Base-by-base conservation (phyloP, 2,797 vertebrate species). In the Rhincodon typus region DNA sequence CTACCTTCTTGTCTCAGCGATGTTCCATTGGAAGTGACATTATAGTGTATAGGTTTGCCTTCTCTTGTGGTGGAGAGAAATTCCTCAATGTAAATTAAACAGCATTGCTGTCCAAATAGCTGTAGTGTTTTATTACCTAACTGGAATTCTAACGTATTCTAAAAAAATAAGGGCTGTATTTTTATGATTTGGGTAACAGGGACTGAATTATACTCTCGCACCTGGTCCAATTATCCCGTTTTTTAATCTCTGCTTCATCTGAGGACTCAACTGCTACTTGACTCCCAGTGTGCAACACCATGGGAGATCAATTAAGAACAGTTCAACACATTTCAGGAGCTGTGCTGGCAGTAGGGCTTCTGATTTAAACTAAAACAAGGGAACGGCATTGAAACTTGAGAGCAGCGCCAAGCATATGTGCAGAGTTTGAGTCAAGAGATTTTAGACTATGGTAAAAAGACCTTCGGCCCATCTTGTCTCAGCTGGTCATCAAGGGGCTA, bases 151-250 rank as follows among this genome's bases (percentile, higher is more conserved):
- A 38, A 19, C 34, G 8, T 82, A 42, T 21, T 38, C 12, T 82
- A 0, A 4, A 66, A 67, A 23, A 23, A 21, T 93, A n/a, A 69
- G 66, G n/a, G 34, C 62, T 42, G 46, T 88, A 88, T 62, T 62
- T 88, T 53, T 88, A 27, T 57, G 66, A 67, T 21, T 50, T 93
- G 62, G 23, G 23, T 25, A 38, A 67, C 66, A 21, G n/a, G 38
- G 79, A 23, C 38, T 84, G 79, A 84, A 42, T 42, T 84, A 84
- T 21, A 84, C 67, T n/a, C 30, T 19, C 38, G n/a, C 34, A 67
- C 38, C 90, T 93, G 90, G n/a, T 42, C 66, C 90, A 93, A n/a
- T 93, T 93, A 93, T n/a, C 66, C 42, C 19, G 62, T 66, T 66
- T n/a, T 69, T 42, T 69, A 13, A 13, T 42, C 34, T 38, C 90